phyloP scores from a whole-genome alignment of 2,888 invertebrate genomes.

The Drosophila infuscata region DNA sequence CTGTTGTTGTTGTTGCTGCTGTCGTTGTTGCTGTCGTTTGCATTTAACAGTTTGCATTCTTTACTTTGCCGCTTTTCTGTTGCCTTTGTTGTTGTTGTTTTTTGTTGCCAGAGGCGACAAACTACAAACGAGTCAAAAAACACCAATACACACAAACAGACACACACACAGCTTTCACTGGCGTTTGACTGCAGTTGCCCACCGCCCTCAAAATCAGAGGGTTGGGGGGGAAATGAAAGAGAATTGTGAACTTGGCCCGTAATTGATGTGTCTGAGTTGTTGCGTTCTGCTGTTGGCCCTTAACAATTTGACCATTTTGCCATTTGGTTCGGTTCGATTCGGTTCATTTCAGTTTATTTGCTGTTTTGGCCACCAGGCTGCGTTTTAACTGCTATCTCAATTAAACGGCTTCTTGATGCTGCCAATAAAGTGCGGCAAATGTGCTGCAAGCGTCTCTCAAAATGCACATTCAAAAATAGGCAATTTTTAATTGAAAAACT shows the following conservation, averaged over 20 bases:
- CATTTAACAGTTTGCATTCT: constrained; percentile 36
- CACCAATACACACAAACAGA: background rate
- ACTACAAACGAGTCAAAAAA: background rate
- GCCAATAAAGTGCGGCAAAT: background rate
- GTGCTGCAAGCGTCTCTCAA: background rate
- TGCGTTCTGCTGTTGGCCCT: constrained; percentile 29
- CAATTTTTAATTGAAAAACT: background rate
- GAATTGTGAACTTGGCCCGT: constrained; percentile 25
- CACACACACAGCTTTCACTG: background rate
- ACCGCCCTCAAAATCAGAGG: background rate
- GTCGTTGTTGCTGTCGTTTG: constrained; percentile 34
- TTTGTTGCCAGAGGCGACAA: constrained; percentile 8
- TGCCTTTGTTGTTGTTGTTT: background rate
- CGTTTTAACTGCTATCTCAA: background rate
- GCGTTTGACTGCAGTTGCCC: constrained; percentile 19
- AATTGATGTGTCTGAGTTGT: constrained; percentile 72
- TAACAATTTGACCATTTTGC: constrained; percentile 1
- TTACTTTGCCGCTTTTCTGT: constrained; percentile 8
- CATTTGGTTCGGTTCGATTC: constrained; percentile 1
- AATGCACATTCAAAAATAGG: too few species aligned
- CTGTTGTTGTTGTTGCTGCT: constrained; percentile 15
- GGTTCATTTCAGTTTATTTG: background rate
- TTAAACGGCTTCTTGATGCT: background rate
- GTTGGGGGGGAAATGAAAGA: too few species aligned
- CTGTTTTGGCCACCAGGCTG: background rate